Conservation (phyloP, 2,113 vertebrate genomes). For the Anoura caudifer region DNA sequence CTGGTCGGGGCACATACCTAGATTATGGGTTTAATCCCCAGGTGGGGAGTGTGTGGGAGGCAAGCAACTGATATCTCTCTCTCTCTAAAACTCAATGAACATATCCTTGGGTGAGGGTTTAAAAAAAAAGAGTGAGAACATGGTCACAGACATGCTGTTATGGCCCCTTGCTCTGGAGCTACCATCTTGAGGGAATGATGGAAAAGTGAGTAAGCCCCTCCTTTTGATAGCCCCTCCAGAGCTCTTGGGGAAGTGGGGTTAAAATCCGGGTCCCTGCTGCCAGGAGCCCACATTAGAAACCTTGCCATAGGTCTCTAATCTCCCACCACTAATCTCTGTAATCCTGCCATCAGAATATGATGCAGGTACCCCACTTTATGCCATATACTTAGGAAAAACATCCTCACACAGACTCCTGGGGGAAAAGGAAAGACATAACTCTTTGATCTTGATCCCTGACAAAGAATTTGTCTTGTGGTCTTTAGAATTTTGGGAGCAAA, state of each 20-base stretch:
- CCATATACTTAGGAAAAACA: slow-evolving; percentile 1
- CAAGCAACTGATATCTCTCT: no score
- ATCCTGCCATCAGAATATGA: neutral
- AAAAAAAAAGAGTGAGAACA: no score
- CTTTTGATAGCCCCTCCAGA: neutral
- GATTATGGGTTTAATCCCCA: no score
- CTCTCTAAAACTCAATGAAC: no score
- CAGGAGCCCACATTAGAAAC: neutral
- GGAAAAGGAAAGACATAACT: neutral
- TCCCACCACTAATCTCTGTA: neutral
- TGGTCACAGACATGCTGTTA: neutral
- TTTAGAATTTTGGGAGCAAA: slow-evolving; percentile 52
- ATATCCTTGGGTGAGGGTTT: no score
- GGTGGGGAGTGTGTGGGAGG: no score
- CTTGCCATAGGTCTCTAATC: neutral
- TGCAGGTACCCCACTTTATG: neutral
- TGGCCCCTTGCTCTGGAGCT: neutral
- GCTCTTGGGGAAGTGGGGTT: neutral
- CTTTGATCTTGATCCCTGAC: slow-evolving; percentile 60
- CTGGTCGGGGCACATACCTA: no score
- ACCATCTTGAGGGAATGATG: neutral
- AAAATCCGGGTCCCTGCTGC: neutral
- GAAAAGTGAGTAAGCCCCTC: neutral
- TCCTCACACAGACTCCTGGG: neutral
- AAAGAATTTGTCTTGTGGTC: slow-evolving; percentile 47